Base-by-base conservation (phyloP, 2,113 vertebrate genomes). In the Pygoscelis adeliae region DNA sequence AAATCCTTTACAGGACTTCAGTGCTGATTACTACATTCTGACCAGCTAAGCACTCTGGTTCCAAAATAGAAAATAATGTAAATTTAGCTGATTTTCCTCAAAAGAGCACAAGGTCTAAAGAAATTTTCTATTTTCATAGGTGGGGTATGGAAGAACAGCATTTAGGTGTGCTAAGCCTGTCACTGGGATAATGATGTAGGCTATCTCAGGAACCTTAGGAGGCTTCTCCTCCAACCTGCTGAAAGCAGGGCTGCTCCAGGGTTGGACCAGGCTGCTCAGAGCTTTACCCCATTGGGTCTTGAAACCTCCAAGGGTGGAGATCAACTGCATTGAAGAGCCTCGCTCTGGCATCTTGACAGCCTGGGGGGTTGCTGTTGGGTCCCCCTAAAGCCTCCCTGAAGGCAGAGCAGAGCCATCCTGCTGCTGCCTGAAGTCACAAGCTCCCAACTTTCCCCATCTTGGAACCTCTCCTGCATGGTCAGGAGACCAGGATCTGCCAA, bases 281-380 rank as follows among this genome's bases (percentile, higher is more conserved):
- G 55, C 44, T 80, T 30, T 59, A 21, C 8, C 34, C 22, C 2
- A 0, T 8, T 14, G 25, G 13, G 20, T 49, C n/a, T 32, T 32
- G 46, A 56, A 62, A 44, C 5, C 32, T 32, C 56, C 26, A 11
- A 56, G 49, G 40, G 42, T 9, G n/a, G 16, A 42, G 17, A 25
- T 30, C 17, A 29, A 17, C 20, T 32, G 40, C 55, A 55, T 5
- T 3, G 56, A 47, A n/a, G 30, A 65, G 32, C 21, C 26, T 20
- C 15, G 20, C 58, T 32, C 42, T 17, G 42, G 15, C 4, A 1
- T 6, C 49, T 32, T 2, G 0, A 32, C n/a, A 55, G 20, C 47
- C 34, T 11, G 34, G 13, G 53, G 42, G 29, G 23, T 34, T 65
- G 87, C 42, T 42, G 13, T 5, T 11, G 32, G n/a, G n/a, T 55